Base-by-base conservation (phyloP, 2,888 invertebrate genomes). In the Ichneumon xanthorius region DNA sequence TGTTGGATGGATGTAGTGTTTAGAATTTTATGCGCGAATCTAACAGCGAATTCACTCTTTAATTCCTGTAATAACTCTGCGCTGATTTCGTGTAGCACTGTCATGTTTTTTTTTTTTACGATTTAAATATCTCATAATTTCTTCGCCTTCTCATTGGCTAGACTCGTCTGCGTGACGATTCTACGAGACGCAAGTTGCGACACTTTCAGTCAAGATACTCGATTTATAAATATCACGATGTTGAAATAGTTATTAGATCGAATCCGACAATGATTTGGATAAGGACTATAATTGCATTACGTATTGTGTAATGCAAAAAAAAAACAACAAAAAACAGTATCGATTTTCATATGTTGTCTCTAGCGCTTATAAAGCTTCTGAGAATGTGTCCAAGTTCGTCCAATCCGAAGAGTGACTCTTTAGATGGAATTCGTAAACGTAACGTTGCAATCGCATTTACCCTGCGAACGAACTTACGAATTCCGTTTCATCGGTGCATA, bases 361-460 rank as follows among this genome's bases (percentile, higher is more conserved):
- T 22, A 70, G 61, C 37, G 71, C 63, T 80, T 83, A 58, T 26
- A 33, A 77, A 77, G 55, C 53, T 16, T 78, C 72, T 22, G 71
- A 70, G 75, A 70, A 40, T 75, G 40, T 82, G 70, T 82, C 70
- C 58, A 79, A 79, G 75, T 85, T 79, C 82, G 85, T 85, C 82
- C 85, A 85, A 82, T 48, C 71, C 79, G 61, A 63, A 71, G 63
- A 79, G 61, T 26, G 58, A 58, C 22, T 22, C 58, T 22, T 58
- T n/a, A n/a, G 14, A 76, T 22, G 55, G 53, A 79, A 75, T 50
- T 75, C 79, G 48, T 55, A 16, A 65, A 19, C 55, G 37, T 26
- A 26, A 61, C 33, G n/a, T 26, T 68, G 58, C 26, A 73, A 78
- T 22, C 37, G 58, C 72, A 50, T 75, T 76, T 71, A 84, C 73